phyloP scores from a whole-genome alignment of 2,888 invertebrate genomes.

The Frankliniella fusca region DNA sequence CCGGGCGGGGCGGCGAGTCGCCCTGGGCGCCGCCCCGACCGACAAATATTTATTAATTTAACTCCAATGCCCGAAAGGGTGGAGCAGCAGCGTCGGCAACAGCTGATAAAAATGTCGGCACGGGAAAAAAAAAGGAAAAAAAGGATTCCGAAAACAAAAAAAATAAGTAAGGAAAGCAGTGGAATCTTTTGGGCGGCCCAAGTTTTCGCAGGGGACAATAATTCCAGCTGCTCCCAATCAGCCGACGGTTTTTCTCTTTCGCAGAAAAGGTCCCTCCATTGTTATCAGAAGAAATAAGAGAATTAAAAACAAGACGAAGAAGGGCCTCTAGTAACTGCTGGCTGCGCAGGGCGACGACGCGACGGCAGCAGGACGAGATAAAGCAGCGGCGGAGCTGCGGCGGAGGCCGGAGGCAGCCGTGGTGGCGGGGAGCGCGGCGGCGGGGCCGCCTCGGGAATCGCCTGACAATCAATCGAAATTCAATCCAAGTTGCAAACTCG shows the following conservation, averaged over 20 bases:
- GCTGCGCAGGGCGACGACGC: too few relatives aligned
- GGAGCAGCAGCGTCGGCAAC: not conserved
- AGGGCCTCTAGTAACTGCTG: too few relatives aligned
- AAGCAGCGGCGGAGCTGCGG: too few relatives aligned
- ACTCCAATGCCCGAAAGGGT: not conserved
- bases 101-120: not conserved
- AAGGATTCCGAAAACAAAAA: not conserved
- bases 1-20: not conserved
- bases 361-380: too few relatives aligned
- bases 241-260: conserved; percentile 9
- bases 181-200: not conserved
- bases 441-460: too few relatives aligned
- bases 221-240: not conserved
- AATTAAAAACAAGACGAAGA: too few relatives aligned
- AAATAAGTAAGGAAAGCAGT: not conserved
- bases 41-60: conserved; percentile 27
- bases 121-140: not conserved
- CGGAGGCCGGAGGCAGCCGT: too few relatives aligned
- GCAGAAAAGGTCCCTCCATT: not conserved
- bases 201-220: not conserved
- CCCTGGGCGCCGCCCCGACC: not conserved
- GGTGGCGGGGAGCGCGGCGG: too few relatives aligned
- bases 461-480: too few relatives aligned
- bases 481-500: too few relatives aligned
- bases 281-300: too few relatives aligned